Evolutionary conservation across 2,888 invertebrate species (phyloP), one percentile per base, ranked within the genome.

Genomic region (Andrena minutula): DNA sequence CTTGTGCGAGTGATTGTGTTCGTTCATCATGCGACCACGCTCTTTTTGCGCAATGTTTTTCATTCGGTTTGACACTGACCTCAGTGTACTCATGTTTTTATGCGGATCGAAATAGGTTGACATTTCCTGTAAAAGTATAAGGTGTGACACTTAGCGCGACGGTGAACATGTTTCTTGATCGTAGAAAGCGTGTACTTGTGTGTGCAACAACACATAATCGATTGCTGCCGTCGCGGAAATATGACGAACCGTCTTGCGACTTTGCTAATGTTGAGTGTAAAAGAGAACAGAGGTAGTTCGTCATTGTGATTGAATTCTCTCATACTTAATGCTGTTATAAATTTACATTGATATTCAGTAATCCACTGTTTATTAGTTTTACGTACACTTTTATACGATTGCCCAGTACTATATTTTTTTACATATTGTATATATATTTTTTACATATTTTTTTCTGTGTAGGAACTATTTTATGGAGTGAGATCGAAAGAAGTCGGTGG

Each of bases 81-180:
- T 85, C 78, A 83, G 79, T 86, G 82, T 82, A 65, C 64, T 86
- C 56, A 77, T 64, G 79, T 77, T 82, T 85, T 73, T 64, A 77
- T 88, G 85, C 87, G 88, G 32, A 88, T 83, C 82, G 82, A 82
- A 16, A 64, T 80, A 88, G 88, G 88, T 66, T 85, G 71, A 87
- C 83, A 83, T 81, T 86, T 83, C 85, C 88, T 91, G 89, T 90
- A 90, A 90, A 91, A 93, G 93, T 92, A 92, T 93, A 93, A 93
- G 93, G 90, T 94, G 93, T 92, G 93, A 93, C 92, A 88, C 87
- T 90, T 90, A 69, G 85, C 85, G 83, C 84, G 83, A 81, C 64
- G 65, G 58, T 75, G 64, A 32, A 53, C 68, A 71, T 28, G 51
- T 66, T 61, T 73, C 64, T 73, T 74, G 66, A 75, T 76, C 56